Evolutionary conservation across 2,113 vertebrate genomes (phyloP), one percentile per base, ranked within the genome.

Genomic region (Pteronura brasiliensis): DNA sequence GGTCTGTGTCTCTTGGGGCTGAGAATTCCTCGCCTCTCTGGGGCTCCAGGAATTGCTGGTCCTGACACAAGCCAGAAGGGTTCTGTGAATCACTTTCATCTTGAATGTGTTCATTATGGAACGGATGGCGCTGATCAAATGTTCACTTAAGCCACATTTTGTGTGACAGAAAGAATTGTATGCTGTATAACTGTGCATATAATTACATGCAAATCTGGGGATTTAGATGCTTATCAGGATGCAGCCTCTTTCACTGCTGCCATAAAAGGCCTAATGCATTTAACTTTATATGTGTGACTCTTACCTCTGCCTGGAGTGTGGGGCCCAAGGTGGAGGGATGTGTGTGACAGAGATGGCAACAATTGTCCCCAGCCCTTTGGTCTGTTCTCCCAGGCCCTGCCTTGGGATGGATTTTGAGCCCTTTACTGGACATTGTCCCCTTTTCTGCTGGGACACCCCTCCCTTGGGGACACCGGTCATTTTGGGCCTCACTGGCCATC

Each of bases 241-340:
- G 72, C 52, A 44, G 4, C 44, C 18, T 13, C 49, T 39, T 44
- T 25, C 63, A 25, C 3, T 0, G 27, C 17, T 7, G 12, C 13
- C n/a, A 27, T 25, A 2, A 34, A 67, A 13, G 7, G 25, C 17
- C 44, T 17, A 20, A 29, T 1, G 34, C 9, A 0, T 7, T 63
- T 20, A 13, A 12, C 18, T 36, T 3, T 10, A 6, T 7, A 31
- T 1, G 21, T 18, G 57, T 71, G 61, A 6, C 6, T 23, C 2
- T 10, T 10, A 1, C 0, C 39, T 17, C 69, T 59, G 34, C 5
- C 7, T 1, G 9, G 34, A 39, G 85, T 0, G 0, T 2, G 57
- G 61, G n/a, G 8, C 74, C 65, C 10, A 0, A 0, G 7, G 2
- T 0, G 29, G 23, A 34, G 27, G n/a, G 31, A 4, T 3, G 7